Conservation (phyloP, 2,888 invertebrate species). For the Sinelater perroti region DNA sequence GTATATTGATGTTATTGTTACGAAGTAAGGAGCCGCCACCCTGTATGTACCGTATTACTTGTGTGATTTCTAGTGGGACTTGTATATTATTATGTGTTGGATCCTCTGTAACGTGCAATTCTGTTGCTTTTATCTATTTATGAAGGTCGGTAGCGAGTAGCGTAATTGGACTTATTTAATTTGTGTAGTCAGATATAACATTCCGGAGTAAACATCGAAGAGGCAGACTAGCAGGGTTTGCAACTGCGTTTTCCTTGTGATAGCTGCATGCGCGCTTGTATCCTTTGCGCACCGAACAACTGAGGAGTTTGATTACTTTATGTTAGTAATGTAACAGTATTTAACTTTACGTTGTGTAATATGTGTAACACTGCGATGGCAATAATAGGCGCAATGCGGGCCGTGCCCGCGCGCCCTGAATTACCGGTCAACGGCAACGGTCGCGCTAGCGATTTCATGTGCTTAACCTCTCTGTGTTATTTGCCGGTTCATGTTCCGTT, state of each 20-base stretch:
- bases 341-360: constrained; percentile 3
- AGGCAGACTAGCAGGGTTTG: not conserved
- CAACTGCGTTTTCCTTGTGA: no score
- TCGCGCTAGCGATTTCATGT: constrained; percentile 22
- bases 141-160: no score
- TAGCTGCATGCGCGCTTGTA: no score
- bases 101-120: constrained; percentile 12
- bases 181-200: not conserved
- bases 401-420: not conserved
- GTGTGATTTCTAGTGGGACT: constrained; percentile 1
- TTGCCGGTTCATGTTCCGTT: constrained; percentile 1
- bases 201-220: constrained; percentile 1
- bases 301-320: constrained; percentile 9
- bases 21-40: no score
- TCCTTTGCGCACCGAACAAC: not conserved
- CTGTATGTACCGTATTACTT: no score
- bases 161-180: no score
- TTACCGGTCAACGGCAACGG: constrained; percentile 16
- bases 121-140: not conserved
- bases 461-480: constrained; percentile 15
- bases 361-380: not conserved
- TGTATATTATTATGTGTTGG: constrained; percentile 1
- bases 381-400: no score
- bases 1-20: no score
- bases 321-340: constrained; percentile 27